phyloP scores from a whole-genome alignment of 2,888 invertebrate species.

The Drosophila merina region DNA sequence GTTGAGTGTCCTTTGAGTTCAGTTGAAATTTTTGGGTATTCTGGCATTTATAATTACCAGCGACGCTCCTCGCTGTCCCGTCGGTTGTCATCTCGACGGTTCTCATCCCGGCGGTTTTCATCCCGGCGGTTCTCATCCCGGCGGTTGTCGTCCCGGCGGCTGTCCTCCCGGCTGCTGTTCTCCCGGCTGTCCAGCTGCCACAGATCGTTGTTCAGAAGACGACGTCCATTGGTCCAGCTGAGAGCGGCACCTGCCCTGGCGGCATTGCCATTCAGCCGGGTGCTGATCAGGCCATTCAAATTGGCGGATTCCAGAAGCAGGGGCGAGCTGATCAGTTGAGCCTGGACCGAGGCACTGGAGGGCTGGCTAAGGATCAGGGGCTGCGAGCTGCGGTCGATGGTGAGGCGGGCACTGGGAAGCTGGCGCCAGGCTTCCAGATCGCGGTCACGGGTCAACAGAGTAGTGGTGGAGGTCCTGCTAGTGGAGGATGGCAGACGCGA shows the following conservation, averaged over 20 bases:
- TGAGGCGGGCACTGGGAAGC: conserved; percentile 61
- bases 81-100: conserved; percentile 36
- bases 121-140: conserved; percentile 31
- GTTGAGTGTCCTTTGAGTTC: conserved; percentile 42
- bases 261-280: conserved; percentile 59
- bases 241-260: conserved; percentile 60
- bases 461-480: conserved; percentile 63
- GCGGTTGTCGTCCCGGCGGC: conserved; percentile 27
- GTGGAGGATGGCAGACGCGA: conserved; percentile 65
- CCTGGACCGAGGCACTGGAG: conserved; percentile 81
- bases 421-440: conserved; percentile 73
- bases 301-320: conserved; percentile 71
- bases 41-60: conserved; percentile 48
- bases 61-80: conserved; percentile 54
- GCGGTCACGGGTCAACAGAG: conserved; percentile 65
- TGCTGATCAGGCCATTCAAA: conserved; percentile 60
- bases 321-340: conserved; percentile 81
- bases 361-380: conserved; percentile 80
- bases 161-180: conserved; percentile 12
- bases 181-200: conserved; percentile 70
- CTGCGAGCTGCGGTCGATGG: conserved; percentile 73
- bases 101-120: conserved; percentile 21
- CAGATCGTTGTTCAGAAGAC: conserved; percentile 60
- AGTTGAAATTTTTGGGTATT: conserved; percentile 44
- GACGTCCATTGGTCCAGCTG: conserved; percentile 57